Conservation (phyloP, 2,113 vertebrate genomes). For the Acanthisitta chloris region DNA sequence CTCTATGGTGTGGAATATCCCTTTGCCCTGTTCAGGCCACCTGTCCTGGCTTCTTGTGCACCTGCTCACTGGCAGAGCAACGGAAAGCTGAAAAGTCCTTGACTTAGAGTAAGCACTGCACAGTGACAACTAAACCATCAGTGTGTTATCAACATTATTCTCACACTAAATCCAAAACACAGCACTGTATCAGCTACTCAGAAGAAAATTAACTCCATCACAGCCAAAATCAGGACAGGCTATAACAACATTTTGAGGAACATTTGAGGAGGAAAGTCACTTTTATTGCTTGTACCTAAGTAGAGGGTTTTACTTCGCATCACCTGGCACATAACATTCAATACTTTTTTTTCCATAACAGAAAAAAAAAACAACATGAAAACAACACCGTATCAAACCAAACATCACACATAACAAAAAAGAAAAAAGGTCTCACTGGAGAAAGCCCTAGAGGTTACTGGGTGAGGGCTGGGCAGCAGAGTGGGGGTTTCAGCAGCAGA, state of each 20-base stretch:
- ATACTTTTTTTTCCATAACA: not conserved
- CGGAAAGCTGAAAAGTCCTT: not conserved
- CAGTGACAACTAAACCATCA: not conserved
- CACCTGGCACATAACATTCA: not conserved
- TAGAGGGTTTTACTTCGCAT: not conserved
- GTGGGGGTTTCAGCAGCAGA: not conserved
- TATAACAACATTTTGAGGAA: not conserved
- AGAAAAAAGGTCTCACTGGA: not conserved
- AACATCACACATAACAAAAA: not conserved
- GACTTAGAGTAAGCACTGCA: not conserved
- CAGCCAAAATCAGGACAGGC: not conserved
- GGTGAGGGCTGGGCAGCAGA: not conserved
- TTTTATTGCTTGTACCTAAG: not conserved
- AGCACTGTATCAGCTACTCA: not conserved
- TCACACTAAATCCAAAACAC: not conserved
- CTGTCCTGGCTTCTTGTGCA: not conserved
- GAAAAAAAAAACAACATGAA: not conserved
- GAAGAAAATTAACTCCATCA: not conserved
- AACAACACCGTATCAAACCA: not conserved
- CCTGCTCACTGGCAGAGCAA: not conserved
- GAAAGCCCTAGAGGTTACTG: not conserved
- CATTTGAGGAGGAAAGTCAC: not conserved
- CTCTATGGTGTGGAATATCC: not conserved
- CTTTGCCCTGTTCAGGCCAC: not conserved
- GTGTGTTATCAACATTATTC: not conserved